These are phyloP conservation scores for Magallana gigas DNA, from an alignment of 1,140 invertebrate genomes.

Conservation along the genomic window DNA sequence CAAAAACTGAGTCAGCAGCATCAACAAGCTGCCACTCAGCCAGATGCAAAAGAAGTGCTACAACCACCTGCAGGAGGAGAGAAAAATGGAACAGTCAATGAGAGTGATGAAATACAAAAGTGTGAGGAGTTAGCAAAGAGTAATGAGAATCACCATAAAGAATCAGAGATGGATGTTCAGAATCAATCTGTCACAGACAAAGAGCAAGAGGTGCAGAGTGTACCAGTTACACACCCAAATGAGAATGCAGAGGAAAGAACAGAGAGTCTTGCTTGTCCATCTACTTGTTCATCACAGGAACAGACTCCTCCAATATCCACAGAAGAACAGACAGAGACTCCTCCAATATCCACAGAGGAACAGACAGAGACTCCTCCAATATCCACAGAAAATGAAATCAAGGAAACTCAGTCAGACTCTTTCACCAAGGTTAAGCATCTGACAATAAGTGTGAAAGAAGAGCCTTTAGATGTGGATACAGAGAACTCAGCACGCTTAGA, in stretches of 20 bases:
- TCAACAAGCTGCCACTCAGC: background rate
- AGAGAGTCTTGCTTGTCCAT: background rate
- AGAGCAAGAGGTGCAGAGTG: background rate
- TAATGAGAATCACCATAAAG: too few species aligned
- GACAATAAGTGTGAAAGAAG: slow-evolving; percentile 18
- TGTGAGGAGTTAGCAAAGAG: too few species aligned
- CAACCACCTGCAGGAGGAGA: background rate
- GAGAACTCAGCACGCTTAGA: background rate
- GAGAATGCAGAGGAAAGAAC: background rate
- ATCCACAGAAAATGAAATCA: background rate
- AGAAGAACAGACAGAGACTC: too few species aligned
- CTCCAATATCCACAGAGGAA: background rate
- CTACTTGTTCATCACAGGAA: background rate
- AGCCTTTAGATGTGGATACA: background rate
- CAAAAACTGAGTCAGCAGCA: background rate
- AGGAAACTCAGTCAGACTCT: background rate
- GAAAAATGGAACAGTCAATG: background rate
- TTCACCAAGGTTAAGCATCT: slow-evolving; percentile 14
- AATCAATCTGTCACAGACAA: background rate
- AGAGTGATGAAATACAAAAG: too few species aligned
- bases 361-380: background rate
- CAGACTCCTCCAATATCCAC: background rate
- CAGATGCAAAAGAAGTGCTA: background rate
- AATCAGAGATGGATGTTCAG: too few species aligned
- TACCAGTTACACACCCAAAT: background rate